Evolutionary conservation across 2,113 vertebrate species (phyloP).

Genomic region (Merops nubicus): DNA sequence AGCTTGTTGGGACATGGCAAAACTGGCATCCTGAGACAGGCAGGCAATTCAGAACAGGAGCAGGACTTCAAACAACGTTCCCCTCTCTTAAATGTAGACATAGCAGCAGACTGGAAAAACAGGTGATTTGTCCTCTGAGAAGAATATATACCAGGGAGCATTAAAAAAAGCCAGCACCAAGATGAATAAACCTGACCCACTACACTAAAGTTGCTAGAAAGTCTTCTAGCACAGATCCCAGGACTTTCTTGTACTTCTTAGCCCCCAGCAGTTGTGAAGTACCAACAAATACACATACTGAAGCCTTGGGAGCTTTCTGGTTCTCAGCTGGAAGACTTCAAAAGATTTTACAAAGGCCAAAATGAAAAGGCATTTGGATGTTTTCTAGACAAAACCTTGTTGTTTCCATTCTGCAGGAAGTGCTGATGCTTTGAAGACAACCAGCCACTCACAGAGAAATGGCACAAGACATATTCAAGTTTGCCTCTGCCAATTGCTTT

Average conservation of each 20-base stretch:
- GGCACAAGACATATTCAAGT: not conserved
- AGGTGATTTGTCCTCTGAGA: not conserved
- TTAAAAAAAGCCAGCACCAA: not conserved
- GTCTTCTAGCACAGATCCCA: not conserved
- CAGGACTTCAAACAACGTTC: not conserved
- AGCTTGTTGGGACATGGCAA: not conserved
- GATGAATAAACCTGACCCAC: not conserved
- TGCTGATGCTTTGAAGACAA: slow-evolving; percentile 14
- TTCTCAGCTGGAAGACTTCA: slow-evolving; percentile 26
- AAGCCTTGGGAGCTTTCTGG: not conserved
- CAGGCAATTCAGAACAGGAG: slow-evolving; percentile 12
- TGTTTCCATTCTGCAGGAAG: slow-evolving; percentile 21
- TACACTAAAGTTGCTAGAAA: not conserved
- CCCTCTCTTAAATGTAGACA: not conserved
- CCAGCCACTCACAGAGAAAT: not conserved
- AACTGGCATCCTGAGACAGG: not conserved
- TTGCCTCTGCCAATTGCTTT: not conserved
- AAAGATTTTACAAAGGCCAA: slow-evolving; percentile 20
- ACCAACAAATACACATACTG: not conserved
- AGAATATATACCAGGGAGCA: not conserved
- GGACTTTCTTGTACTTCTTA: not conserved
- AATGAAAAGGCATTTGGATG: slow-evolving; percentile 9
- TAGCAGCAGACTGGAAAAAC: not conserved
- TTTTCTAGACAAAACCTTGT: slow-evolving; percentile 41
- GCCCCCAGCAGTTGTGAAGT: not conserved